Conservation (phyloP, 1,140 invertebrate species). For the Manduca sexta region DNA sequence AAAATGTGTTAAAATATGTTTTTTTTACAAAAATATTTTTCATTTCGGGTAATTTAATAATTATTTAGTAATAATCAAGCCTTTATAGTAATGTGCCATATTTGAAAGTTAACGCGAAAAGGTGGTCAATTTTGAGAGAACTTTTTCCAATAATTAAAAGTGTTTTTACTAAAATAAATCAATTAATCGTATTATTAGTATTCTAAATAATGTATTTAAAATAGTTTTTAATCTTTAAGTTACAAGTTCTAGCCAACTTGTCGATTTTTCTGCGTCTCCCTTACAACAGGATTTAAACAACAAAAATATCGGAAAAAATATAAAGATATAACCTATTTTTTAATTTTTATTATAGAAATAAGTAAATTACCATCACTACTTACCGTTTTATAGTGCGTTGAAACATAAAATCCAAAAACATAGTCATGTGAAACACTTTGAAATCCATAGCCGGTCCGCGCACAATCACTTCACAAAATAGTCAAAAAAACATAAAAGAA, state of each 20-base stretch:
- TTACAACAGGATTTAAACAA: no score
- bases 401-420: constrained; percentile 26
- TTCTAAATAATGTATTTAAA: no score
- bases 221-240: no score
- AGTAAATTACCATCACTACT: constrained; percentile 20
- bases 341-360: constrained; percentile 1
- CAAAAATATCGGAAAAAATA: not conserved
- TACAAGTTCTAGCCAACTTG: no score
- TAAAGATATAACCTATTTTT: not conserved
- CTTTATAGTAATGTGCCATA: not conserved
- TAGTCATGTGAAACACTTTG: constrained; percentile 18
- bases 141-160: not conserved
- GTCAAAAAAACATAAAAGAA: constrained; percentile 31
- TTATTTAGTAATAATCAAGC: not conserved
- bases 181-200: no score
- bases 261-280: no score
- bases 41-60: not conserved
- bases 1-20: no score
- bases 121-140: not conserved
- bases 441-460: constrained; percentile 6
- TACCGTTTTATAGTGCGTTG: constrained; percentile 19
- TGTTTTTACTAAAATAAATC: not conserved
- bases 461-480: constrained; percentile 38
- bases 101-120: not conserved
- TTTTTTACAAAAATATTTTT: no score